Base-by-base conservation (phyloP, 2,888 invertebrate species). In the Microdon myrmicae region DNA sequence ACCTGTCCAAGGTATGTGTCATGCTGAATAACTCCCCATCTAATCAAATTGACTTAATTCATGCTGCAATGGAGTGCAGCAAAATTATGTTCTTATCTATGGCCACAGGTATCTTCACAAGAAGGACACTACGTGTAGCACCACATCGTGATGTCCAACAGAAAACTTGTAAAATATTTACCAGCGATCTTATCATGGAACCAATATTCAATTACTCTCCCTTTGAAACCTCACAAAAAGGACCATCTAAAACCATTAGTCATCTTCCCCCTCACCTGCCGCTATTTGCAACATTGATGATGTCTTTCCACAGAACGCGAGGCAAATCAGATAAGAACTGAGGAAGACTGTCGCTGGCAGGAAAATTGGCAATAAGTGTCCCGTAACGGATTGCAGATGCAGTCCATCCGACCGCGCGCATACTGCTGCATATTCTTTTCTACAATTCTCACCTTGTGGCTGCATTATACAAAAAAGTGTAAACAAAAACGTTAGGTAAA, bases 291-390 rank as follows among this genome's bases (percentile, higher is more conserved):
- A 31, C 34, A 16, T 16, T 10, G 25, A 10, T 22, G 23, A 22
- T 12, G 31, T 41, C 22, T 34, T 41, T 19, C 12, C 19, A 34
- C 43, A 35, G 26, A 16, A 13, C 43, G 19, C 38, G 28, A 28
- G 39, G 49, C 29, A 13, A 39, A 61, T 61, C 56, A 56, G 61
- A 61, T 61, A 61, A 49, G 28, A 35, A 49, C 45, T 61, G 20
- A 49, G 56, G 31, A 45, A n/a, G 28, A 23, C 29, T 16, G 20
- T n/a, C 9, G 20, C 2, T 20, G 12, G 3, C 19, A 26, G 37
- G 53, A 64, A 58, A 64, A 64, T 64, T 64, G 58, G 26, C 43
- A 64, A 64, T 64, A 64, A 61, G 58, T 53, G 58, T 43, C 61
- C 39, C 51, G 51, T 29, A 26, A 35, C 38, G 34, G 60, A 60